Conservation (phyloP, 2,888 invertebrate species). For the Spisula subtruncata region DNA sequence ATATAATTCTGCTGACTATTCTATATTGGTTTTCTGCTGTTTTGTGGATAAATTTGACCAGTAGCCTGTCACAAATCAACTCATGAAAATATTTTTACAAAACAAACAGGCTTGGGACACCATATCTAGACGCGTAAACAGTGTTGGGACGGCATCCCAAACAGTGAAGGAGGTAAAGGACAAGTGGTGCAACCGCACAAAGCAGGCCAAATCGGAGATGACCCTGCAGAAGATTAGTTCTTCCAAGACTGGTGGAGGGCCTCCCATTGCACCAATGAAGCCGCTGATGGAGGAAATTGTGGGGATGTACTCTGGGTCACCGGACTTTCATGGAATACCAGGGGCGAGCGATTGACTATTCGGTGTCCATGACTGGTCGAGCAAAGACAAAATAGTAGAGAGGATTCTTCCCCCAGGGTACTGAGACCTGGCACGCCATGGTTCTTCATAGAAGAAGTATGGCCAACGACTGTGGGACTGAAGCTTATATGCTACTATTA, state of each 20-base stretch:
- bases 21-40: neutral
- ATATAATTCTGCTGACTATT: too few relatives aligned
- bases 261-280: neutral
- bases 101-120: neutral
- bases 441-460: constrained; percentile 54
- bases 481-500: constrained; percentile 46
- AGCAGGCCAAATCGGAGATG: neutral
- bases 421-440: constrained; percentile 41
- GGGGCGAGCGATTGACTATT: constrained; percentile 34
- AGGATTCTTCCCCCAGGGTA: constrained; percentile 29
- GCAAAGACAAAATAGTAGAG: constrained; percentile 28
- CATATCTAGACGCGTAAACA: neutral
- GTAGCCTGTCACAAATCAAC: neutral
- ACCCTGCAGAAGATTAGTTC: neutral
- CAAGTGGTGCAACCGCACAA: neutral
- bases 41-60: too few relatives aligned
- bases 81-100: neutral
- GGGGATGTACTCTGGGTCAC: neutral
- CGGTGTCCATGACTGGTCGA: constrained; percentile 38
- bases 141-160: neutral
- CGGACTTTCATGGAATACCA: neutral
- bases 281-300: neutral
- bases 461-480: constrained; percentile 50
- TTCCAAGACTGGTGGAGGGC: neutral
- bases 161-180: neutral